Evolutionary conservation across 2,888 invertebrate species (phyloP), one percentile per base, ranked within the genome.

Genomic region (Deilephila porcellus): DNA sequence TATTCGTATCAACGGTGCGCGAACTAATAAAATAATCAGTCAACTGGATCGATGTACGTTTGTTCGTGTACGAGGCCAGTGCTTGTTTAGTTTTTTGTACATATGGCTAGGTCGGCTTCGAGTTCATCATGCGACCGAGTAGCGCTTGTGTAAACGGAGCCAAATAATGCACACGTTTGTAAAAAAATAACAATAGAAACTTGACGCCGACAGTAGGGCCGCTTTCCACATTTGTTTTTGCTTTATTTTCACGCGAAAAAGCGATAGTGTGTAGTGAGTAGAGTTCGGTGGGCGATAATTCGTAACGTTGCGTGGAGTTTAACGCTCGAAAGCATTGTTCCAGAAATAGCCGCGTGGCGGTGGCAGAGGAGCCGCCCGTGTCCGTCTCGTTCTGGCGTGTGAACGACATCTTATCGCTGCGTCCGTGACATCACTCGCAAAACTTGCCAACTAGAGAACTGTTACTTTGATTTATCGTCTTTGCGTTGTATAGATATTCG

Each of bases 331-430:
- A 85, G 85, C 86, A 90, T 90, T 90, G 88, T 88, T 89, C 90
- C 89, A 81, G 84, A 91, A 92, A 92, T 92, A 92, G 87, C 84
- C 78, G 74, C 73, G 71, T 75, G 74, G 81, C 80, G 79, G 79
- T 74, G 81, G 81, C n/a, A 74, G 80, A 79, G 77, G 79, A 81
- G 78, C 77, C 78, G 75, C 76, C 78, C 74, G 78, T 80, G 76
- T 75, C 86, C 81, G 79, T 91, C 90, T 88, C 87, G 74, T 80
- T 88, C 88, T 82, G 81, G 76, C 85, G 83, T 88, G 91, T 92
- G 91, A 92, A 93, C 91, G 92, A 92, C 92, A 88, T 85, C 86
- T 92, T 93, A 92, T 92, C 91, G 86, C 85, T 74, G 77, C 82
- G 85, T 83, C 84, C 86, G 85, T 90, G 91, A 91, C 89, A 91